phyloP scores from a whole-genome alignment of 1,140 invertebrate genomes.

The Brachionus sp. region DNA sequence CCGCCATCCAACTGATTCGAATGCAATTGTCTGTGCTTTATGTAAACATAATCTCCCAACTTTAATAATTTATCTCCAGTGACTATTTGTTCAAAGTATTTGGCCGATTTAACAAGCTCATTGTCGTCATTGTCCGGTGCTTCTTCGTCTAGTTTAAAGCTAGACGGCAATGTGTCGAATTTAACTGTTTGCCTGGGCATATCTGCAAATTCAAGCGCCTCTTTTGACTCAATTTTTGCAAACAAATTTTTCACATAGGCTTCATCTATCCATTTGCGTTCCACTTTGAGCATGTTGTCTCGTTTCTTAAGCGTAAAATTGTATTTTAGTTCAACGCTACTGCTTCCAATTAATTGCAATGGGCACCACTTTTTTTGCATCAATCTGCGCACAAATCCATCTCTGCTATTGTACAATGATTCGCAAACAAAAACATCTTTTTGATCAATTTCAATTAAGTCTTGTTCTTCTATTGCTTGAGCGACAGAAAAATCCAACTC shows the following conservation, averaged over 20 bases:
- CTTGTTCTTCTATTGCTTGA: not conserved
- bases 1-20: not conserved
- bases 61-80: not conserved
- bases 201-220: not conserved
- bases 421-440: constrained; percentile 16
- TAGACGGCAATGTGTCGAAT: not conserved
- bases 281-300: not conserved
- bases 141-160: not conserved
- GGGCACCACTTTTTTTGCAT: constrained; percentile 25
- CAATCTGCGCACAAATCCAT: not conserved
- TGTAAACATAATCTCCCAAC: constrained; percentile 24
- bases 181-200: not conserved
- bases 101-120: not conserved
- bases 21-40: not conserved
- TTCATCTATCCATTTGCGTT: not conserved
- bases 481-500: not conserved
- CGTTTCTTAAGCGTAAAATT: constrained; percentile 5
- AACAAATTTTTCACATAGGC: not conserved
- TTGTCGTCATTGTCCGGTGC: not conserved
- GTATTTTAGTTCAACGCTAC: not conserved
- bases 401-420: not conserved
- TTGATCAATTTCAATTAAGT: not conserved
- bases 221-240: not conserved
- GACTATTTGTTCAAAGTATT: constrained; percentile 32
- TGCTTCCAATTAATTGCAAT: not conserved